phyloP scores from a whole-genome alignment of 1,140 invertebrate species.

The Panonychus citri region DNA sequence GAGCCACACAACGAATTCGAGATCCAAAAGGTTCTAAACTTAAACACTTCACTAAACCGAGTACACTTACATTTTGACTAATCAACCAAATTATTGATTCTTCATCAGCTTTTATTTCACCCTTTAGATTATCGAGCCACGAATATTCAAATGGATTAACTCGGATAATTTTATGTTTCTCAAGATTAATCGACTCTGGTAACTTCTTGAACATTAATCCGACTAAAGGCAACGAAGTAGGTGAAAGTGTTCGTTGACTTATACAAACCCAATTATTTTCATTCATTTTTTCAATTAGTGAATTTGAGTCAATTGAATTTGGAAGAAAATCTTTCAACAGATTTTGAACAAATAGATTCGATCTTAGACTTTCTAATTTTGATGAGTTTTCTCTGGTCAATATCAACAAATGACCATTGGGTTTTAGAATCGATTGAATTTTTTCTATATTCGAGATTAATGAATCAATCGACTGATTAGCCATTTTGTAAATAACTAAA shows the following conservation, averaged over 20 bases:
- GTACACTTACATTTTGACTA: conserved; percentile 31
- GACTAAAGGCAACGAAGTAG: neutral
- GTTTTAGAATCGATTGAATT: too few species aligned
- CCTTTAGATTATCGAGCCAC: neutral
- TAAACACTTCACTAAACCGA: conserved; percentile 71
- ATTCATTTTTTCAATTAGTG: too few species aligned
- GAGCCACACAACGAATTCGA: conserved; percentile 32
- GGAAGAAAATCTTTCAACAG: too few species aligned
- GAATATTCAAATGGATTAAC: neutral
- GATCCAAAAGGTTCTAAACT: conserved; percentile 49
- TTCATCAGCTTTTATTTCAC: neutral
- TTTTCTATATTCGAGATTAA: too few species aligned
- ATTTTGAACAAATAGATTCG: too few species aligned
- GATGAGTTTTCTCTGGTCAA: too few species aligned
- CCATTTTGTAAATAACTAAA: too few species aligned
- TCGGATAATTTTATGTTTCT: neutral
- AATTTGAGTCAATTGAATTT: too few species aligned
- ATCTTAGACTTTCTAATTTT: too few species aligned
- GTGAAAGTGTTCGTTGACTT: neutral
- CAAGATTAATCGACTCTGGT: neutral
- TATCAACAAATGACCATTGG: too few species aligned
- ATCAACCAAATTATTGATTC: neutral
- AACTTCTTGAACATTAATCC: neutral
- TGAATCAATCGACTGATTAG: too few species aligned
- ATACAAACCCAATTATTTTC: neutral